phyloP scores from a whole-genome alignment of 2,888 invertebrate genomes.

The Barypeithes pellucidus region DNA sequence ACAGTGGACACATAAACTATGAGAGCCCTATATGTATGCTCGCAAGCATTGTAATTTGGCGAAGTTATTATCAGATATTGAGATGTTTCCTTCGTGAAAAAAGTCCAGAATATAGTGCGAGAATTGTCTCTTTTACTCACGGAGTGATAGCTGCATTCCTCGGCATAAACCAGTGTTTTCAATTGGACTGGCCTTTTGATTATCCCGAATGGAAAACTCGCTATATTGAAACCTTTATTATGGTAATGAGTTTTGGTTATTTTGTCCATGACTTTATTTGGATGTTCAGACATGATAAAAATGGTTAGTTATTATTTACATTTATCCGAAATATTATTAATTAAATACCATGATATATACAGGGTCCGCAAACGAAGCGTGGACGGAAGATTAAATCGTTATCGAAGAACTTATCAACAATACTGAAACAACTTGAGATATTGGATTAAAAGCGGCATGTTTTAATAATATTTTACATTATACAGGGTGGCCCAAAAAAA shows the following conservation, averaged over 20 bases:
- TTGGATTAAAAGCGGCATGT: no score
- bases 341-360: no score
- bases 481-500: no score
- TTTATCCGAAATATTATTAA: no score
- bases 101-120: constrained; percentile 62
- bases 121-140: constrained; percentile 64
- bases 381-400: no score
- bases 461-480: no score
- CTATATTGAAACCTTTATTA: constrained; percentile 65
- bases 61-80: constrained; percentile 56
- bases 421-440: no score
- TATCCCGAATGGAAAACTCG: constrained; percentile 63
- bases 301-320: constrained; percentile 38
- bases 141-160: constrained; percentile 61
- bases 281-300: constrained; percentile 61
- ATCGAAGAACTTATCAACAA: no score
- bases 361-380: no score
- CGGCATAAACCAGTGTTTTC: constrained; percentile 66
- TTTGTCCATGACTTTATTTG: constrained; percentile 77
- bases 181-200: constrained; percentile 63
- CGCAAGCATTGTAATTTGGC: constrained; percentile 59
- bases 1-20: constrained; percentile 56
- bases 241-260: constrained; percentile 77
- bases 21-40: constrained; percentile 56
- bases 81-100: constrained; percentile 50